Evolutionary conservation across 2,797 vertebrate species (phyloP), one percentile per base, ranked within the genome.

Genomic region (Myoxocephalus aenaeus): DNA sequence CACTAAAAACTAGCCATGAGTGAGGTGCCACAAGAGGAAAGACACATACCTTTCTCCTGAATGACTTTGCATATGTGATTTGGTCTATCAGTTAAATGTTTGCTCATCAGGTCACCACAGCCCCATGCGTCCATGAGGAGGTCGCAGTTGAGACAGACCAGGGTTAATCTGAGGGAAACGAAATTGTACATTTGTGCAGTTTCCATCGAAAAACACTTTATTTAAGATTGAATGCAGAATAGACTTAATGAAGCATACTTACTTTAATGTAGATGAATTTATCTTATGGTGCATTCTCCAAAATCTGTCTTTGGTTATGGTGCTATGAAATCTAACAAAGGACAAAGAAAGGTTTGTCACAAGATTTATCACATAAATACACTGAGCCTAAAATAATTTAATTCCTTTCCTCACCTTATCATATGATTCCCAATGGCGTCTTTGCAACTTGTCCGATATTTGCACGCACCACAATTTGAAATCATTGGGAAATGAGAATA

Each of bases 361-460:
- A 66, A 34, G 1, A 54, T 36, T 71, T 34, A 51, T 65, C 20
- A 72, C 10, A 72, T 48, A 18, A 72, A 64, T 0, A 50, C 18
- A 58, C 0, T 0, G 3, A 5, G 25, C 1, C 0, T 71, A 34
- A 68, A 46, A 11, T 15, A 3, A 44, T 3, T 1, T 5, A 18
- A 7, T 7, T 54, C 6, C 38, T 40, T 59, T 11, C 40, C 79
- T 95, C 90, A 99, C 98, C 95, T 96, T 92, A 97, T 95, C 97
- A 98, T 97, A 80, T 99, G 98, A 88, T 97, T 97, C 71, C 96
- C 96, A 63, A 98, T 98, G 56, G 98, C 95, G 86, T 96, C 95
- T 92, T 97, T 97, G 93, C 98, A 99, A 89, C 96, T 97, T 54
- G 98, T 99, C 75, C 95, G 95, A 89, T 98, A 99, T 90, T 95